Base-by-base conservation (phyloP, 1,140 invertebrate species). In the Yoshiicerus persimilis region DNA sequence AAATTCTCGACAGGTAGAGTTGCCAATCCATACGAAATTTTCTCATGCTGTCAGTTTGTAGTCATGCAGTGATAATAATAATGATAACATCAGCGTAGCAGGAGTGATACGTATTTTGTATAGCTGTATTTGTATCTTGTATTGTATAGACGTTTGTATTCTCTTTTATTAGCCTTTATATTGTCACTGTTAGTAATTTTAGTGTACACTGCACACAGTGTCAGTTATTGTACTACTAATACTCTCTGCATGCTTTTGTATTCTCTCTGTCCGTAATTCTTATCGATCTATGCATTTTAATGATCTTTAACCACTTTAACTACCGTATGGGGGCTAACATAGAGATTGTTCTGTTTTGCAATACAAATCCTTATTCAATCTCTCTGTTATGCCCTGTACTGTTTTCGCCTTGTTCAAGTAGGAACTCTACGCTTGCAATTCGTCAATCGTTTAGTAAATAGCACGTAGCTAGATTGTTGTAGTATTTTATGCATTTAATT, bases 1-100 rank as follows among this genome's bases (percentile, higher is more conserved):
- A 66, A 88, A 88, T 87, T 85, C 89, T 16, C 36, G 87, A 86
- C 89, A 90, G 89, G 89, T 90, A 90, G 89, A 90, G 87, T 90
- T 84, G 41, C 83, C 38, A 32, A 23, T 84, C 41, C 23, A 84
- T 84, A 84, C 38, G 41, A 41, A 47, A 32, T 84, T 36, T 56
- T 56, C 83, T 47, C 38, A 84, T 23, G 83, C 38, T 56, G 41
- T 41, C 25, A 84, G 16, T 36, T 36, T 80, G 75, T 80, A 80
- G 75, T 80, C 30, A 56, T 56, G 47, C 47, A 56, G 47, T 83
- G 13, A 38, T 23, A 23, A 83, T 38, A 38, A 23, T 38, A 36
- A 38, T 83, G 20, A 38, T 4, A 34, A 38, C 20, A 56, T 23
- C 38, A 39, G 23, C 13, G 10, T 30, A 80, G 75, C 75, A 34